Evolutionary conservation across 2,113 vertebrate species (phyloP), one percentile per base, ranked within the genome.

Genomic region (Atlantisia rogersi): DNA sequence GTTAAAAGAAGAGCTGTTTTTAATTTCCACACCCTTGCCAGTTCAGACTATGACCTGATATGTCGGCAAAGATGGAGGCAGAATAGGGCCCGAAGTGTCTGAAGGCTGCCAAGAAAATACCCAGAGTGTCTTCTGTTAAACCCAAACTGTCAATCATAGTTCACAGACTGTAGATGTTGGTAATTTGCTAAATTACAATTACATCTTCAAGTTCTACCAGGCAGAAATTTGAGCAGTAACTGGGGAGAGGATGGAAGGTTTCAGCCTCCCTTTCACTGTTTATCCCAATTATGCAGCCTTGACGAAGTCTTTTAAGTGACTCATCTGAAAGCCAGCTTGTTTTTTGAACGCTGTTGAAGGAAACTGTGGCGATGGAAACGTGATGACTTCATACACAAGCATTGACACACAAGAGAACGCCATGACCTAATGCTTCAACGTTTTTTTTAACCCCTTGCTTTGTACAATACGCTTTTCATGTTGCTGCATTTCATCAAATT

Each of bases 401-500:
- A 94, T 65, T 69, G 86, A 98, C 96, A 98, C 97, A 97, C 92
- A 96, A 97, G 91, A 97, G 84, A 96, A 98, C 35, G 78, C 96
- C 96, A 97, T 95, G 97, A 97, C 96, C 96, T 94, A 94, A 95
- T 91, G 97, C 80, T 93, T 93, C 96, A 90, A 90, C 88, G 75
- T 93, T 96, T 92, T 95, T 71, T 35, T 35, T 35, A 91, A 96
- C 96, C 44, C 44, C 91, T 97, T 94, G 88, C 96, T 97, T 97
- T 98, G 96, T 98, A 97, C 87, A 98, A 98, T 96, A 98, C 96
- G 92, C 97, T 97, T 98, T 97, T 97, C 94, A 95, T 93, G 95
- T 97, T 98, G 98, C 98, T 98, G 98, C 98, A 98, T 98, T 98
- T 98, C 98, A 98, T 98, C 98, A 98, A 97, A 98, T 98, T 98